Conservation (phyloP, 2,113 vertebrate genomes). For the Gorilla gorilla region DNA sequence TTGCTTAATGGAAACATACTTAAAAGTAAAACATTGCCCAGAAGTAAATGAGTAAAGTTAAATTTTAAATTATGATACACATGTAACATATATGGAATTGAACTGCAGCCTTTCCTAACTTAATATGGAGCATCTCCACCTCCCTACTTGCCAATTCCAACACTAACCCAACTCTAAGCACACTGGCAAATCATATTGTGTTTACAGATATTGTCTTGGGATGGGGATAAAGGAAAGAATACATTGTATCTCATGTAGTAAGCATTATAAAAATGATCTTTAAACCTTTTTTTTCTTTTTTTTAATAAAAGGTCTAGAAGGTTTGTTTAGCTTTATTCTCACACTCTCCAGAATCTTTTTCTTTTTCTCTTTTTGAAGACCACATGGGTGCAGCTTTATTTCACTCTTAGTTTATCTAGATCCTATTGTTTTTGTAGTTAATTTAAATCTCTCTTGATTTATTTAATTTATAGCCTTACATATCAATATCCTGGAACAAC, state of each 20-base stretch:
- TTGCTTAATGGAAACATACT: not conserved
- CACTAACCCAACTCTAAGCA: not conserved
- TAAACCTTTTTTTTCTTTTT: not conserved
- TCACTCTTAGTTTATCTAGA: not conserved
- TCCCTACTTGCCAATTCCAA: too few species aligned
- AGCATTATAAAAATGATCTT: not conserved
- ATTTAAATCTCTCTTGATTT: too few species aligned
- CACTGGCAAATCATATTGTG: fast-evolving
- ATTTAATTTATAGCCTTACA: too few species aligned
- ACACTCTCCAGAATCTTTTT: not conserved
- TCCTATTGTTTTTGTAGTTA: not conserved
- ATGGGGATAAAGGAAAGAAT: not conserved
- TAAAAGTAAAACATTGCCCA: not conserved
- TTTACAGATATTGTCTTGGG: not conserved
- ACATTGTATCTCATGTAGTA: not conserved
- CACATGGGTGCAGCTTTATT: not conserved
- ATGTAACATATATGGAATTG: fast-evolving
- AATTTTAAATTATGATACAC: not conserved
- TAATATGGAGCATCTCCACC: too few species aligned
- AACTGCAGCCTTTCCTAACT: not conserved
- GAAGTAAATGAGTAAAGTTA: not conserved
- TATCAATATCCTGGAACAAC: too few species aligned
- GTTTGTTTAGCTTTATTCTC: not conserved
- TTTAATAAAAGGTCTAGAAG: not conserved
- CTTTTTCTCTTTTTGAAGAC: not conserved